These are phyloP conservation scores for Chiloscyllium punctatum DNA, from an alignment of 2,797 vertebrate species.

Conservation along the genomic window DNA sequence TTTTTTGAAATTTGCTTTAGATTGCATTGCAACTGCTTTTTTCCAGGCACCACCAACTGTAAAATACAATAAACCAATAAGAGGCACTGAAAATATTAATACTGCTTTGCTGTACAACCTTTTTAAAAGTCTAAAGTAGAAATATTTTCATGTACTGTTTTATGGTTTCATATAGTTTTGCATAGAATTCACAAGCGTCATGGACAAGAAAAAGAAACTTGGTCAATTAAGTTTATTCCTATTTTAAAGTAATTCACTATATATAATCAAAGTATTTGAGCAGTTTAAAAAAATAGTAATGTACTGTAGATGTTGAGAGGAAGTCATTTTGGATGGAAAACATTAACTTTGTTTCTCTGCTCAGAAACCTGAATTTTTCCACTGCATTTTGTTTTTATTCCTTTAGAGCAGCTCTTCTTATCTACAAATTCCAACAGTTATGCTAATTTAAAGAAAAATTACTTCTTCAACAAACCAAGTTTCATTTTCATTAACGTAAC, in stretches of 20 bases:
- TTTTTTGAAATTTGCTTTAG: not conserved
- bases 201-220: not conserved
- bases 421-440: not conserved
- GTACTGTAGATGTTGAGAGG: too few species aligned
- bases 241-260: not conserved
- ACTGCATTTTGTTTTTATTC: not conserved
- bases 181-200: not conserved
- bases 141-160: not conserved
- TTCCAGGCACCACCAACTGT: conserved; percentile 14
- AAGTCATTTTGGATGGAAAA: too few species aligned
- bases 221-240: not conserved
- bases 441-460: not conserved
- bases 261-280: too few species aligned
- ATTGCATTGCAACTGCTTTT: not conserved
- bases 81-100: not conserved
- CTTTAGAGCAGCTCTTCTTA: too few species aligned
- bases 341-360: too few species aligned
- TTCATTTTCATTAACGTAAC: not conserved
- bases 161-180: not conserved
- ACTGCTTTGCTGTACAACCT: not conserved
- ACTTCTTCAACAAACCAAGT: not conserved
- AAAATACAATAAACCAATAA: not conserved
- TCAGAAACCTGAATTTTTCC: too few species aligned
- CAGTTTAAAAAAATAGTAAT: too few species aligned
- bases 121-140: not conserved